Percentiles rank a stretch among this genome's conserved stretches.
Conservation (phyloP, 2,113 vertebrate genomes). For the Aleadryas rufinucha region DNA sequence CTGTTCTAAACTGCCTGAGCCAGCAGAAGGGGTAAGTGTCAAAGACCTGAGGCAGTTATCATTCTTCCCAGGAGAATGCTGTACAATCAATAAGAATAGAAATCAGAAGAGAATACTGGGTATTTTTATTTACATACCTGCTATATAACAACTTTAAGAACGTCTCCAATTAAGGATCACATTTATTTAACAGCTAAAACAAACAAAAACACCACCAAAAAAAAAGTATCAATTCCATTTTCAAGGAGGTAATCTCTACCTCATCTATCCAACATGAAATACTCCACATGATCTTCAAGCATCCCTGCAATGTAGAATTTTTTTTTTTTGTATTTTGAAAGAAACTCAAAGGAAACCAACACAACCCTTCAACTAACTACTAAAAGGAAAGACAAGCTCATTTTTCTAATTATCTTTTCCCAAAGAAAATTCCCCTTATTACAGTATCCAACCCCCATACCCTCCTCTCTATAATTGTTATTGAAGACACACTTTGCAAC, state of each 20-base stretch:
- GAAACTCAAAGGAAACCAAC: neutral
- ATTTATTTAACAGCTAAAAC: neutral
- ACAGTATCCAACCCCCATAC: neutral
- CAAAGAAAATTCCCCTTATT: neutral
- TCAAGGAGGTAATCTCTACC: neutral
- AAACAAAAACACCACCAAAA: neutral
- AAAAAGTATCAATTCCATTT: neutral
- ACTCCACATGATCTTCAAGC: neutral
- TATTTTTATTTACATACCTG: neutral
- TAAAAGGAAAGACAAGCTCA: neutral
- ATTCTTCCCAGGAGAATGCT: conserved; percentile 10
- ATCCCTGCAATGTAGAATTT: neutral
- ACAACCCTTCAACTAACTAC: neutral
- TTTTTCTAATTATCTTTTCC: neutral
- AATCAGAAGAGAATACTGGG: neutral
- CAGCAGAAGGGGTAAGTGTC: neutral
- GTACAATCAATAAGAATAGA: neutral
- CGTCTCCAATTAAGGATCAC: neutral
- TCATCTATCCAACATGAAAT: neutral
- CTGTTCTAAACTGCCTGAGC: conserved; percentile 17
- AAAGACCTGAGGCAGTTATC: neutral
- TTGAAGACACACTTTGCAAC: neutral
- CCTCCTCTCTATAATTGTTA: neutral
- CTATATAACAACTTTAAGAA: conserved; percentile 15
- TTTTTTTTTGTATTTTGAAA: neutral